phyloP scores from a whole-genome alignment of 1,140 invertebrate genomes.

The Schmidtea mediterranea region DNA sequence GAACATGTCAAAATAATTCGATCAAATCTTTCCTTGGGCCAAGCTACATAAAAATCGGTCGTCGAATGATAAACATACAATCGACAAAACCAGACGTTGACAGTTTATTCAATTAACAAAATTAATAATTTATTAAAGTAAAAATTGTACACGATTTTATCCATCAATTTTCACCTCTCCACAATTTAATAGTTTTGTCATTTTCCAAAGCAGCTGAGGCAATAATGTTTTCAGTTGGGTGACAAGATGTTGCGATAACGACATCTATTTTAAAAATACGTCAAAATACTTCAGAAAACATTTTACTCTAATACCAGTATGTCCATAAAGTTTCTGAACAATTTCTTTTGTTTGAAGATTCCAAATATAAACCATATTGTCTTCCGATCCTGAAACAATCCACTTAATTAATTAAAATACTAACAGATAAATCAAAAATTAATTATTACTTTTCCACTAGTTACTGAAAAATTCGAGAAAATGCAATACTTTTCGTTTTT shows the following conservation, averaged over 20 bases:
- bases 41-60: too few relatives aligned
- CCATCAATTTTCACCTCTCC: conserved; percentile 28
- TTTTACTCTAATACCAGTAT: too few relatives aligned
- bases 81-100: too few relatives aligned
- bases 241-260: conserved; percentile 84
- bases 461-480: conserved; percentile 97
- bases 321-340: conserved; percentile 80
- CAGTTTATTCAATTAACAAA: too few relatives aligned
- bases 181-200: conserved; percentile 94
- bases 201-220: conserved; percentile 89
- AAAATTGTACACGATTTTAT: neutral
- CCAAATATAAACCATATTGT: conserved; percentile 96
- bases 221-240: conserved; percentile 93
- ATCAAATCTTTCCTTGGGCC: too few relatives aligned
- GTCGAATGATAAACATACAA: too few relatives aligned
- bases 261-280: too few relatives aligned
- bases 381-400: conserved; percentile 99
- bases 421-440: too few relatives aligned
- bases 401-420: too few relatives aligned
- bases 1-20: too few relatives aligned
- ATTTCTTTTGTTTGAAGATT: conserved; percentile 97
- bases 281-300: too few relatives aligned
- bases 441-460: conserved; percentile 96
- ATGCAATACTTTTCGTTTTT: conserved; percentile 99
- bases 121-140: too few relatives aligned